phyloP scores from a whole-genome alignment of 2,888 invertebrate genomes.

The Tigriopus californicus region DNA sequence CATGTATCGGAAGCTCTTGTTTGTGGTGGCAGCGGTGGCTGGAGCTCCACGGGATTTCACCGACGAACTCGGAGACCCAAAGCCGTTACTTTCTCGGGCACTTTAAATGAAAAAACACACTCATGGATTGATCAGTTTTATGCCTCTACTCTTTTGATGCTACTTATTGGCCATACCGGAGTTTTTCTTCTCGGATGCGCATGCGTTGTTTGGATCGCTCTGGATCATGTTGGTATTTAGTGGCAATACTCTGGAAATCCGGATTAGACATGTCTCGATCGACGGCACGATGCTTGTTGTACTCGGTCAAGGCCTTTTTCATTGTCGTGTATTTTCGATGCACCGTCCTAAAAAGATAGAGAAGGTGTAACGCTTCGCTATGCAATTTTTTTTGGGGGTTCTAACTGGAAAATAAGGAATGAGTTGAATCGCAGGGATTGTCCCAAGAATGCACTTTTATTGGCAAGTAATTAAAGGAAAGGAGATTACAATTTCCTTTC shows the following conservation, averaged over 20 bases:
- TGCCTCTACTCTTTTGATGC: not conserved
- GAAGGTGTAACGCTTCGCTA: too few relatives aligned
- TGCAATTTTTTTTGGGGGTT: not conserved
- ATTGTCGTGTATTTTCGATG: constrained; percentile 3
- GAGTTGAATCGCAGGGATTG: too few relatives aligned
- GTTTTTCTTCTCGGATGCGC: constrained; percentile 1
- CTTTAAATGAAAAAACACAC: too few relatives aligned
- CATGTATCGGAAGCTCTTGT: constrained; percentile 68
- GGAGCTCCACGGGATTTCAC: not conserved
- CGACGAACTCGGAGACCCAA: not conserved
- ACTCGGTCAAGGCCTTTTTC: not conserved
- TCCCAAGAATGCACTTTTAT: too few relatives aligned
- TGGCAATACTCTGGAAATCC: constrained; percentile 6
- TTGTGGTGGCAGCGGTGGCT: not conserved
- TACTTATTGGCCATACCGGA: not conserved
- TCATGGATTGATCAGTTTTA: too few relatives aligned
- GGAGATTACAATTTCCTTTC: too few relatives aligned
- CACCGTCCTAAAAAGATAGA: constrained; percentile 1
- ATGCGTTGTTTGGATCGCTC: constrained; percentile 1
- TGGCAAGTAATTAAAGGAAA: too few relatives aligned
- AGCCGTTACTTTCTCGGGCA: not conserved
- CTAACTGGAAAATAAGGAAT: not conserved
- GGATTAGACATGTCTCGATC: constrained; percentile 1
- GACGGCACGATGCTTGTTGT: not conserved
- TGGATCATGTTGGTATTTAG: constrained; percentile 1